phyloP scores from a whole-genome alignment of 1,140 invertebrate genomes.

The Papilio aristodemus region DNA sequence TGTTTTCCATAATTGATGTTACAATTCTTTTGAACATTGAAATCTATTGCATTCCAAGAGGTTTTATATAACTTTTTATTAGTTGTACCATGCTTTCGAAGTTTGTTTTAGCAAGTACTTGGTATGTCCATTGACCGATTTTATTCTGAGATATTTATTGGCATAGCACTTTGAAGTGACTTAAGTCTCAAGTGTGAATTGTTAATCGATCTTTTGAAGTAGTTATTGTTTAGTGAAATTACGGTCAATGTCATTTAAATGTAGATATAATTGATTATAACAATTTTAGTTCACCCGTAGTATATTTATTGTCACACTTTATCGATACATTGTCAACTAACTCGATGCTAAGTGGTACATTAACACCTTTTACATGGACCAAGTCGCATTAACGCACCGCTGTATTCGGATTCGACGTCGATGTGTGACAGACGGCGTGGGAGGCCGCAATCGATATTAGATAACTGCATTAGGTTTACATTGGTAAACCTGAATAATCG shows the following conservation, averaged over 20 bases:
- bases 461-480: slow-evolving; percentile 64
- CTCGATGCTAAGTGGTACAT: slow-evolving; percentile 19
- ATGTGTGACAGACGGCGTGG: slow-evolving; percentile 60
- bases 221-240: neutral
- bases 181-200: neutral
- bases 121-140: no score
- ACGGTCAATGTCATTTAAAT: neutral
- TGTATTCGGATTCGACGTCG: slow-evolving; percentile 38
- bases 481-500: slow-evolving; percentile 54
- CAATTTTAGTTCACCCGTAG: neutral
- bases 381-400: neutral
- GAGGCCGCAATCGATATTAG: slow-evolving; percentile 65
- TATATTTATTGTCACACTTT: slow-evolving; percentile 22
- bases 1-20: slow-evolving; percentile 25
- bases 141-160: no score
- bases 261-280: slow-evolving; percentile 6
- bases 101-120: neutral
- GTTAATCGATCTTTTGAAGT: neutral
- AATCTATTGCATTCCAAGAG: neutral
- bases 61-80: neutral
- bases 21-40: neutral
- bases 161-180: no score
- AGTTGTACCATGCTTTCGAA: neutral
- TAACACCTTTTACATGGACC: slow-evolving; percentile 21
- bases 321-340: slow-evolving; percentile 26